Percentiles rank a stretch among this genome's conserved stretches.
Evolutionary conservation across 2,113 vertebrate genomes (phyloP).

Genomic region (Bombycilla garrulus): DNA sequence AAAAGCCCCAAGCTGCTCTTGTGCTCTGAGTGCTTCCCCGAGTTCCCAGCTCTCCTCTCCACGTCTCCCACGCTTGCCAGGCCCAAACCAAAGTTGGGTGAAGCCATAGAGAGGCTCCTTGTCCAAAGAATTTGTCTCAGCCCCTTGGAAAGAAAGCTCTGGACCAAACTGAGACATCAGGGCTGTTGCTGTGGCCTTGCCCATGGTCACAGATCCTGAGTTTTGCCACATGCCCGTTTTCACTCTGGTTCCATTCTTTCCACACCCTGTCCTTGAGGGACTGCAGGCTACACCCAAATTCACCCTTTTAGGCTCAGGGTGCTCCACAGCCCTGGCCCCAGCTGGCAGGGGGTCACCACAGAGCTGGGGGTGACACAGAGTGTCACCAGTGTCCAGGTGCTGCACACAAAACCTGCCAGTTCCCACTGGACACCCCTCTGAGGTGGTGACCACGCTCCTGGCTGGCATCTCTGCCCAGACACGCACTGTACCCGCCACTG

Average conservation of each 20-base stretch:
- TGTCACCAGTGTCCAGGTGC: neutral
- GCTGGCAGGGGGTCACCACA: neutral
- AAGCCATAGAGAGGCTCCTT: neutral
- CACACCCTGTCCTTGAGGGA: neutral
- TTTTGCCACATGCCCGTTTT: neutral
- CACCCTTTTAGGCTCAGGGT: neutral
- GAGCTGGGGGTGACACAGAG: neutral
- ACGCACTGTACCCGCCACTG: neutral
- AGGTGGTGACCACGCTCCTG: neutral
- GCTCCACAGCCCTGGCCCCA: neutral
- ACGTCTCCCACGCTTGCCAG: rapidly evolving
- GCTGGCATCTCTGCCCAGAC: slow-evolving; percentile 14
- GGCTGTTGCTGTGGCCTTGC: rapidly evolving
- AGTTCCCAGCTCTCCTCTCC: neutral
- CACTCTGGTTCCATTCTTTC: neutral
- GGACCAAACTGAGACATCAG: no score
- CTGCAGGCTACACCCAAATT: neutral
- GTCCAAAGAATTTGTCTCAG: neutral
- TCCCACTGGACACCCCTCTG: neutral
- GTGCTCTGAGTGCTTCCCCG: neutral
- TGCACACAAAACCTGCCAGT: neutral
- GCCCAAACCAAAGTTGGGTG: neutral
- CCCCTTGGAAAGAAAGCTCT: neutral
- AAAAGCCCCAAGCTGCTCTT: neutral
- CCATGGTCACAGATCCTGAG: neutral